A percentile compares a stretch with the other conserved stretches of the same genome.
phyloP scores from a whole-genome alignment of 2,113 vertebrate genomes.

The Arothron firmamentum region DNA sequence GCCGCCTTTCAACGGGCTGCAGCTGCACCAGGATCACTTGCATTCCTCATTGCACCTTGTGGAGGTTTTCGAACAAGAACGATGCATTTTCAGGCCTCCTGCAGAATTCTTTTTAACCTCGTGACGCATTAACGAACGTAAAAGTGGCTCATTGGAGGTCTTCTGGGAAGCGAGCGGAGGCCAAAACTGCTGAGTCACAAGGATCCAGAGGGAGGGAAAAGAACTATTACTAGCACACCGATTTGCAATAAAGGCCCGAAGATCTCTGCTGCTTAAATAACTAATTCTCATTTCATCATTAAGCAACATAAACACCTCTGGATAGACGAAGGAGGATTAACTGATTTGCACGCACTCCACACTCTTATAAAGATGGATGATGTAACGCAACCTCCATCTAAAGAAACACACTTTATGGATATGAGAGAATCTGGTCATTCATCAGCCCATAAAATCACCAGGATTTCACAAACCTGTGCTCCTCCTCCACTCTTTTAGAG shows the following conservation, averaged over 20 bases:
- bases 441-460: slow-evolving; percentile 24
- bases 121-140: slow-evolving; percentile 49
- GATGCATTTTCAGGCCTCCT: slow-evolving; percentile 36
- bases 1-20: slow-evolving; percentile 44
- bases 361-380: too few species aligned
- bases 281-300: slow-evolving; percentile 23
- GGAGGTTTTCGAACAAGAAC: slow-evolving; percentile 41
- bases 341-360: too few species aligned
- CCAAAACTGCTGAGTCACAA: slow-evolving; percentile 26
- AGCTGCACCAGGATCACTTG: slow-evolving; percentile 64
- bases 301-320: slow-evolving; percentile 26
- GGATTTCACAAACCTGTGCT: slow-evolving; percentile 2
- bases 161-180: slow-evolving; percentile 37
- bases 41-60: slow-evolving; percentile 61
- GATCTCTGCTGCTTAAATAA: slow-evolving; percentile 16
- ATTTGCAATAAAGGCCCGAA: slow-evolving; percentile 17
- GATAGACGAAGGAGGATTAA: too few species aligned
- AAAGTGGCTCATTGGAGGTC: slow-evolving; percentile 43
- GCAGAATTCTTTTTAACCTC: slow-evolving; percentile 15
- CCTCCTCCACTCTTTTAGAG: neutral
- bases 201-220: slow-evolving; percentile 6
- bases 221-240: slow-evolving; percentile 21
- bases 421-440: slow-evolving; percentile 11
- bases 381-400: too few species aligned
- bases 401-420: too few species aligned